phyloP scores from a whole-genome alignment of 2,888 invertebrate species.

The Plutella xylostella region DNA sequence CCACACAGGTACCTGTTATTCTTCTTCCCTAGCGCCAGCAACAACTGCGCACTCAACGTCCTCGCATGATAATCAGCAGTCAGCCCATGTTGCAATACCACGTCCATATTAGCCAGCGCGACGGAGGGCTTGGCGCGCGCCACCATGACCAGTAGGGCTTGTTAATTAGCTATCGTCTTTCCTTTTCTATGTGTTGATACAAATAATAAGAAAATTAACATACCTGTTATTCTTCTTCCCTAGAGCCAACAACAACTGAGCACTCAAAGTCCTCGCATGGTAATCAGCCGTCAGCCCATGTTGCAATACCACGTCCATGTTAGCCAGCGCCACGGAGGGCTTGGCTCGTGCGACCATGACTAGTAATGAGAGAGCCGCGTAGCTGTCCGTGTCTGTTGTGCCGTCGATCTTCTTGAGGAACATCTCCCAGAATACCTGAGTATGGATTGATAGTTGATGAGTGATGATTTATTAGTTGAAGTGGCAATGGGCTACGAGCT shows the following conservation, averaged over 20 bases:
- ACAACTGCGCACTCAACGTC: conserved; percentile 43
- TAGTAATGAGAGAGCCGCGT: conserved; percentile 80
- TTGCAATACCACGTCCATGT: conserved; percentile 78
- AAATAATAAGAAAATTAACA: no score
- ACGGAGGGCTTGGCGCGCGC: conserved; percentile 70
- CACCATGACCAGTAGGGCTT: conserved; percentile 83
- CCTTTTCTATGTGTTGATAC: no score
- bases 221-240: conserved; percentile 44
- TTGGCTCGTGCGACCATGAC: conserved; percentile 77
- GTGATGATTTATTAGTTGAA: no score
- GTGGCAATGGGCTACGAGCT: no score
- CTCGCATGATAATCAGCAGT: conserved; percentile 58
- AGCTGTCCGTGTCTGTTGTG: conserved; percentile 77
- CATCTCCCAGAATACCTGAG: conserved; percentile 88
- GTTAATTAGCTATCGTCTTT: no score
- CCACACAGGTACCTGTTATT: conserved; percentile 49
- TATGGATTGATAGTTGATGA: no score
- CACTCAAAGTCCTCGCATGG: conserved; percentile 40
- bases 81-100: conserved; percentile 80
- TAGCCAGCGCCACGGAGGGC: conserved; percentile 72
- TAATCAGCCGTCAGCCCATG: conserved; percentile 75
- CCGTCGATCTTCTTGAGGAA: conserved; percentile 80
- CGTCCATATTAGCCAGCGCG: conserved; percentile 76
- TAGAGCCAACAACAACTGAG: conserved; percentile 43
- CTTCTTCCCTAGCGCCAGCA: conserved; percentile 43